Evolutionary conservation across 2,888 invertebrate genomes (phyloP), one percentile per base, ranked within the genome.

Genomic region (Blastobasis adustella): DNA sequence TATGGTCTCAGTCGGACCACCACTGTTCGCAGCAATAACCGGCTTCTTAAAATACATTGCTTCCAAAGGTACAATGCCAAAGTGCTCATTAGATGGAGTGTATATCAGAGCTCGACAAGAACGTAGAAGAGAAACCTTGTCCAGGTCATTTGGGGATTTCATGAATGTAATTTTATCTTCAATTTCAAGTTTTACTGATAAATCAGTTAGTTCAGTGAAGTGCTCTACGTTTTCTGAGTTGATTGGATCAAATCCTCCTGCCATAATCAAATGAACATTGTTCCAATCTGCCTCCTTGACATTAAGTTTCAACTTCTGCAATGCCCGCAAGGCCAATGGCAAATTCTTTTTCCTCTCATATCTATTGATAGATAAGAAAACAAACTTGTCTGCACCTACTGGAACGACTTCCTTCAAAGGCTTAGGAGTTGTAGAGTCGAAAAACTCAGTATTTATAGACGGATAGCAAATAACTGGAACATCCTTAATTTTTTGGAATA

Each of bases 21-120:
- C 99, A 67, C 95, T 96, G 67, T 96, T 95, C 0, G 96, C 94
- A 0, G 99, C 99, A 60, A 99, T 93, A 0, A 99, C 98, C 5
- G 99, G 98, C 69, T 96, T 95, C 4, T 91, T 90, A 73, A 94
- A 93, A 73, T 96, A 96, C 99, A 99, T 99, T 0, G 98, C 98
- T 89, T 99, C 99, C 50, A 99, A 88, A 0, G 99, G 99, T 6
- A 99, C 99, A 66, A 99, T 99, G 5, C 99, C 99, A 89, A 99
- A 99, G 85, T 99, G 99, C 79, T 99, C 99, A 74, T 96, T 95
- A 4, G 94, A 92, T 1, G 99, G 99, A 6, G 99, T 99, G 73
- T 99, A 99, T 36, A 99, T 73, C 23, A 99, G 83, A 58, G 95
- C 94, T 51, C 92, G 91, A 62, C 95, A 94, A 52, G 92, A 84